Evolutionary conservation across 2,797 vertebrate species (phyloP), one percentile per base, ranked within the genome.

Genomic region (Orientallactaga sibirica): DNA sequence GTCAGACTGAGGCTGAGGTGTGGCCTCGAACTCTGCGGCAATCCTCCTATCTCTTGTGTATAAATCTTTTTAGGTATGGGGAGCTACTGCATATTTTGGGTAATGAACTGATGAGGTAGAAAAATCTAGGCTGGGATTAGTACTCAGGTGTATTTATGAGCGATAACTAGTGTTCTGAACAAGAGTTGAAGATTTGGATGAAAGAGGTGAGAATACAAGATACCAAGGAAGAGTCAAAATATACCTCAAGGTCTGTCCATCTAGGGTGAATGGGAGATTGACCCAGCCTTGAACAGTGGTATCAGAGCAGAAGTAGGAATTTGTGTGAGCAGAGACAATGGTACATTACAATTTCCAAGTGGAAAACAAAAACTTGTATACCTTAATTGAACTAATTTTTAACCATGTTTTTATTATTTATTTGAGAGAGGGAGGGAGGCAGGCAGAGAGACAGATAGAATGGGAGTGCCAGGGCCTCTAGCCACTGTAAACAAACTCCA

Each of bases 281-380:
- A 82, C 22, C 62, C 68, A 74, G 22, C 27, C 48, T 83, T 67
- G 24, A 33, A 94, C 70, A 74, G 66, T n/a, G 37, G 71, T 5
- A 43, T 80, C 9, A 67, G 84, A 84, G 85, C 37, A 92, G 55
- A 83, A 90, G n/a, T 58, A 19, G 48, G 67, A 55, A 18, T 90
- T 87, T 79, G 16, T 70, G 52, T 88, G 80, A 70, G 68, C 22
- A 70, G 25, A 84, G 43, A 90, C 62, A 25, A 48, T 71, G 20
- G 19, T 73, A 76, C 75, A 29, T 86, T 77, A 25, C 8, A 55
- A 68, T 95, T 89, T 82, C 67, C 24, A 62, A 48, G 48, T 48
- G 48, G 55, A 16, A 58, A 58, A 58, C 55, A 58, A 58, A 58
- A 58, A 58, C 55, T 58, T 58, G 55, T 58, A 58, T 16, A 2